Evolutionary conservation across 2,888 invertebrate species (phyloP), one percentile per base, ranked within the genome.

Genomic region (Pherbina coryleti): DNA sequence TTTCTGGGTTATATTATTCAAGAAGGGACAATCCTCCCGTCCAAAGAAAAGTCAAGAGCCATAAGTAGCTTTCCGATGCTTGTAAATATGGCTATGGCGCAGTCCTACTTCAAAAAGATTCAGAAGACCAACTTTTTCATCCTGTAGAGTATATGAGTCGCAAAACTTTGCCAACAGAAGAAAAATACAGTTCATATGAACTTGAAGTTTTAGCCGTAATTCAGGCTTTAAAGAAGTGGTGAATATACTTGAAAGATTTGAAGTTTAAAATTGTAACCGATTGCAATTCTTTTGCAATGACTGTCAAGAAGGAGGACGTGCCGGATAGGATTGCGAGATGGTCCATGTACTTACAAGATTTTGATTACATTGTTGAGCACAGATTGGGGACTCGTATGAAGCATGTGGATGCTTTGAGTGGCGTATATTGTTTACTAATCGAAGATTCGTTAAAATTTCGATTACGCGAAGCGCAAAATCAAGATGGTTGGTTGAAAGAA

Each of bases 31-130:
- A 75, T 79, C 11, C 34, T 11, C 4, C 79, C 82, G 3, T 77
- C 80, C 5, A 31, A 9, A 2, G 79, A 80, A 22, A 82, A 81
- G n/a, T 49, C 31, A 8, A 49, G 17, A 3, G 51, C 70, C 17
- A 19, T 70, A 4, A 22, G 25, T 3, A 49, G 49, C 22, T 70
- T 53, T 22, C 70, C 70, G 22, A 5, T 70, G 17, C 70, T 51
- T 7, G 14, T 0, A 1, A 19, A 49, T 28, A 70, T 70, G 25
- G 70, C 51, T 5, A n/a, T n/a, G n/a, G n/a, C n/a, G n/a, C n/a
- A n/a, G n/a, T n/a, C n/a, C n/a, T n/a, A n/a, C n/a, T n/a, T n/a
- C n/a, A n/a, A 44, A 79, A 72, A 57, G 49, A 70, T 11, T 34
- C 17, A 1, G 53, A 53, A 7, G 62, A 62, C 17, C 62, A 28